A percentile compares a stretch with the other conserved stretches of the same genome.
Evolutionary conservation across 1,140 invertebrate genomes (phyloP).

Genomic region (Macrostomum lignano): DNA sequence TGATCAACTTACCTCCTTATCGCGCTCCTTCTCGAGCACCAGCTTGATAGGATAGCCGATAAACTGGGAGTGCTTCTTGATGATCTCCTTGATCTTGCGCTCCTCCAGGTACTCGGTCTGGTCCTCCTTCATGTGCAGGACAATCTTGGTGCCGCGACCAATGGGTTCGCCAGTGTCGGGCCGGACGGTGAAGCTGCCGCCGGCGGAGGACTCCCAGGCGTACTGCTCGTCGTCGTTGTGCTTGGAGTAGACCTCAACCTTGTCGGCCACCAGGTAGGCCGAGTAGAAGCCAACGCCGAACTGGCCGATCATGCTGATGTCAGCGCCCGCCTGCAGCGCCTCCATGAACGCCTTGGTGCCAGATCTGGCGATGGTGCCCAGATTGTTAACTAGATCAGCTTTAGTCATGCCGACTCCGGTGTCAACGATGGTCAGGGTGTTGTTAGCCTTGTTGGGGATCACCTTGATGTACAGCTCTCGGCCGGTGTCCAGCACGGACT

Average conservation of each 20-base stretch:
- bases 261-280: slow-evolving; percentile 70
- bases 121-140: slow-evolving; percentile 63
- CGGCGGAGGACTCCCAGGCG: slow-evolving; percentile 68
- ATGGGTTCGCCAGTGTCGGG: slow-evolving; percentile 40
- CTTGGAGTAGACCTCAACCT: slow-evolving; percentile 67
- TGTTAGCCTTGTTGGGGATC: slow-evolving; percentile 57
- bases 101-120: slow-evolving; percentile 68
- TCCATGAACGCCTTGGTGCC: slow-evolving; percentile 90
- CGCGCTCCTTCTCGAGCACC: slow-evolving; percentile 26
- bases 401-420: slow-evolving; percentile 87
- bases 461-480: slow-evolving; percentile 53
- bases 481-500: slow-evolving; percentile 24
- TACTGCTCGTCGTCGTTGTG: slow-evolving; percentile 81
- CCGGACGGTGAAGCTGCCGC: slow-evolving; percentile 59
- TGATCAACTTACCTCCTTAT: slow-evolving; percentile 62
- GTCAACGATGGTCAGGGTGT: slow-evolving; percentile 62
- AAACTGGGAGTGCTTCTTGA: slow-evolving; percentile 96
- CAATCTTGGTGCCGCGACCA: slow-evolving; percentile 58
- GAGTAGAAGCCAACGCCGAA: slow-evolving; percentile 96
- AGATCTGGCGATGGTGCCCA: slow-evolving; percentile 79
- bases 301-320: slow-evolving; percentile 86
- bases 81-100: slow-evolving; percentile 68
- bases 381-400: slow-evolving; percentile 68
- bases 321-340: slow-evolving; percentile 50
- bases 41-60: slow-evolving; percentile 95